Percentiles rank a stretch among this genome's conserved stretches.
Conservation (phyloP, 1,140 invertebrate species). For the Brachionus paranguensis region DNA sequence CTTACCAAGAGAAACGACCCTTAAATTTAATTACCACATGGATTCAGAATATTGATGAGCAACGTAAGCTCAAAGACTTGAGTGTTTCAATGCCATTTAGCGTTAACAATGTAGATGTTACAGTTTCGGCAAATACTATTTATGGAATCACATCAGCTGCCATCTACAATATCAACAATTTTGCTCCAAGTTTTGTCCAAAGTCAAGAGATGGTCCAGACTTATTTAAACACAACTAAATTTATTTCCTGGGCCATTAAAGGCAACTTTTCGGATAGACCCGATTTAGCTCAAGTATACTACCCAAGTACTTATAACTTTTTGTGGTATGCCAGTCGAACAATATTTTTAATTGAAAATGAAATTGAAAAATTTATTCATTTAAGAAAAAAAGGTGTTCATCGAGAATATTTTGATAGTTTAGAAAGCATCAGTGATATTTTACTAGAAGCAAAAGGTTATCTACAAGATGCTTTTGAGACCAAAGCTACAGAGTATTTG, state of each 20-base stretch:
- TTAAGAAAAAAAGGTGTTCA: constrained; percentile 39
- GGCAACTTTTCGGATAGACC: constrained; percentile 45
- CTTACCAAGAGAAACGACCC: constrained; percentile 41
- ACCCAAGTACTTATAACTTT: constrained; percentile 49
- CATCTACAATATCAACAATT: constrained; percentile 43
- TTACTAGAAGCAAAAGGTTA: constrained; percentile 17
- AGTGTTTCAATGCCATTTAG: constrained; percentile 48
- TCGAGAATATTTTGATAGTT: constrained; percentile 38
- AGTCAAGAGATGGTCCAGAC: constrained; percentile 45
- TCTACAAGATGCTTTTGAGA: constrained; percentile 37
- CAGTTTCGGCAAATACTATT: constrained; percentile 47
- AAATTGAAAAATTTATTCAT: not conserved
- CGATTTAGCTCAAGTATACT: constrained; percentile 49
- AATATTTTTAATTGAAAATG: constrained; percentile 42
- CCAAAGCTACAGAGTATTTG: not conserved
- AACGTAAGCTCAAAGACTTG: constrained; percentile 40
- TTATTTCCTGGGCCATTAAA: constrained; percentile 46
- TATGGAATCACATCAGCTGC: constrained; percentile 47
- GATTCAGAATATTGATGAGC: constrained; percentile 47
- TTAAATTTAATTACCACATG: constrained; percentile 48
- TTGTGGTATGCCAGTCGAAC: constrained; percentile 50
- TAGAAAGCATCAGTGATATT: constrained; percentile 40
- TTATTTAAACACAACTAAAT: constrained; percentile 46
- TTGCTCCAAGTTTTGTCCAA: constrained; percentile 43
- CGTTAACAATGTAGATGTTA: constrained; percentile 49